These are phyloP conservation scores for Candidula unifasciata DNA, from an alignment of 2,888 invertebrate species.

Conservation along the genomic window DNA sequence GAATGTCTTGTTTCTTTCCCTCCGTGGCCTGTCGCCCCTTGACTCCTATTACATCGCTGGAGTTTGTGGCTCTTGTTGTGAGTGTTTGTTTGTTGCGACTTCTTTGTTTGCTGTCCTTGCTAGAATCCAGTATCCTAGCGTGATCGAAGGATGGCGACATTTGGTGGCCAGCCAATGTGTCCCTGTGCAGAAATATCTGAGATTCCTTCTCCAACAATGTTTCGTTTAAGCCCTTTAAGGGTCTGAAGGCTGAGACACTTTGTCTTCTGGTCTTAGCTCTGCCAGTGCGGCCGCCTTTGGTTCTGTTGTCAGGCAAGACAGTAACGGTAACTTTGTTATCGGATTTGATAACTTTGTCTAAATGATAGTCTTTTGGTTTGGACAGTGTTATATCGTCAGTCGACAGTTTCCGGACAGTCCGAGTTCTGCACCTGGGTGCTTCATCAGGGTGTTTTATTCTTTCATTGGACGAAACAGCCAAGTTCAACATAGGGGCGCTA, in stretches of 20 bases:
- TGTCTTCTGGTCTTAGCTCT: background rate
- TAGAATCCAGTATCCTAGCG: too few relatives aligned
- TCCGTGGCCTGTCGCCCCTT: background rate
- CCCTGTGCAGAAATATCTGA: background rate
- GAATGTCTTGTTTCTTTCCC: background rate
- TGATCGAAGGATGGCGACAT: too few relatives aligned
- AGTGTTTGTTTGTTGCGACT: too few relatives aligned
- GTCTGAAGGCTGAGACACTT: background rate
- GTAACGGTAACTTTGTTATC: conserved; percentile 9
- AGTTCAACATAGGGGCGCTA: background rate
- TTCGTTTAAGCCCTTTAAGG: conserved; percentile 11
- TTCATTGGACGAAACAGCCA: background rate
- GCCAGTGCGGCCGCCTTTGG: background rate
- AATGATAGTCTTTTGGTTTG: conserved; percentile 21
- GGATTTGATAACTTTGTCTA: conserved; percentile 16
- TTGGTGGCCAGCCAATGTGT: background rate
- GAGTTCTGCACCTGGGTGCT: too few relatives aligned
- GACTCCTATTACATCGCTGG: background rate
- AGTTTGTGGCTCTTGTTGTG: background rate
- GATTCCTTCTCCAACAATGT: conserved; percentile 32
- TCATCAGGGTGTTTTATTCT: background rate
- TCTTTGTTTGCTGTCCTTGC: too few relatives aligned
- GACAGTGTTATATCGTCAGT: conserved; percentile 10
- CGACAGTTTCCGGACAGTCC: conserved; percentile 1
- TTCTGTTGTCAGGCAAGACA: background rate